Percentiles rank a stretch among this genome's conserved stretches.
These are phyloP conservation scores for Brachionus plicatilis DNA, from an alignment of 1,140 invertebrate species.

Conservation along the genomic window DNA sequence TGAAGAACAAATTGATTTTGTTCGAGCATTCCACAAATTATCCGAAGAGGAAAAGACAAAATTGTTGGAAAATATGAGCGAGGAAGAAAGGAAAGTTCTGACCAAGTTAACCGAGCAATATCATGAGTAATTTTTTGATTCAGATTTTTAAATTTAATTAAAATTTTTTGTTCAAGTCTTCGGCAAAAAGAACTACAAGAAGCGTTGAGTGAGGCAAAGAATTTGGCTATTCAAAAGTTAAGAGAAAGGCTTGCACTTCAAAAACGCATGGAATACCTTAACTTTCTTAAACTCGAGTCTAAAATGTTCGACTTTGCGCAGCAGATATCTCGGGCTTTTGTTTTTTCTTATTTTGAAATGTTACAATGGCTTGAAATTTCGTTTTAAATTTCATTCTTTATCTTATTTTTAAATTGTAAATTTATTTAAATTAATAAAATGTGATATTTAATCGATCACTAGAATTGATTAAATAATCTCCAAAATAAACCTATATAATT, in stretches of 20 bases:
- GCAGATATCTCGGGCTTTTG: slow-evolving; percentile 28
- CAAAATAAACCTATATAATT: too few relatives aligned
- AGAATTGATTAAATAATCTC: too few relatives aligned
- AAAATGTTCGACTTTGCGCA: slow-evolving; percentile 26
- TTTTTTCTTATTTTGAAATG: slow-evolving; percentile 38
- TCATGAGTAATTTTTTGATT: neutral
- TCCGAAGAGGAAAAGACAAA: slow-evolving; percentile 30
- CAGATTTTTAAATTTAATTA: neutral
- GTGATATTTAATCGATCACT: neutral
- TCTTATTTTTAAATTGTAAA: neutral
- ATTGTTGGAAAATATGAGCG: neutral
- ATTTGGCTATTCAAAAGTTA: slow-evolving; percentile 1
- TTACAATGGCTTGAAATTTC: slow-evolving; percentile 16
- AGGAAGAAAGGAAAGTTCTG: neutral
- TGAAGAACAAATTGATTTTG: slow-evolving; percentile 33
- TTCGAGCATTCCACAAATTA: slow-evolving; percentile 15
- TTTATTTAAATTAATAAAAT: neutral
- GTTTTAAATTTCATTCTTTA: neutral
- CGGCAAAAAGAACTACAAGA: slow-evolving; percentile 19
- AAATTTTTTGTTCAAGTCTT: neutral
- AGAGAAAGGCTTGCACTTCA: slow-evolving; percentile 28
- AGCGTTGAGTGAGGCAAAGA: slow-evolving; percentile 6
- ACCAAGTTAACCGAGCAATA: slow-evolving; percentile 1
- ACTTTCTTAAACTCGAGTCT: slow-evolving; percentile 29
- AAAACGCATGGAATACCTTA: neutral